A percentile compares a stretch with the other conserved stretches of the same genome.
phyloP scores from a whole-genome alignment of 2,113 vertebrate genomes.

The Tragelaphus scriptus region DNA sequence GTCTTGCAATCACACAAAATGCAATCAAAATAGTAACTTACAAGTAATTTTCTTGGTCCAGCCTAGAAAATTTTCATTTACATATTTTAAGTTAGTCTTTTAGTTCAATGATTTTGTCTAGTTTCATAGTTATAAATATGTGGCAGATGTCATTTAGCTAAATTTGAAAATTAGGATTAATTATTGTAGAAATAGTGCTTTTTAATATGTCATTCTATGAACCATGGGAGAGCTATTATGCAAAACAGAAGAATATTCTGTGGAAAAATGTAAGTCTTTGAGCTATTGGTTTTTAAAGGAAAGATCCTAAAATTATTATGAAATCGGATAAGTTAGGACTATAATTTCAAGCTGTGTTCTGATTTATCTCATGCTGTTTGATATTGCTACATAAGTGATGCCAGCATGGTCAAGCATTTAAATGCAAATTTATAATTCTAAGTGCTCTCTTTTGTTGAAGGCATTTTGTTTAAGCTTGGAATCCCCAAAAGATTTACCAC shows the following conservation, averaged over 20 bases:
- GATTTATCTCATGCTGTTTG: slow-evolving; percentile 71
- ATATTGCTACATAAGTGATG: slow-evolving; percentile 64
- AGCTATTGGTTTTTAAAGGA: slow-evolving; percentile 75
- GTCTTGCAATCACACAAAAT: slow-evolving; percentile 49
- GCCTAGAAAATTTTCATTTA: slow-evolving; percentile 36
- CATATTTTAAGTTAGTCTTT: slow-evolving; percentile 70
- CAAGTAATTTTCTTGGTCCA: slow-evolving; percentile 4
- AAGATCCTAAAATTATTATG: slow-evolving; percentile 75
- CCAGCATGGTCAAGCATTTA: slow-evolving; percentile 49
- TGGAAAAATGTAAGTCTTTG: slow-evolving; percentile 67
- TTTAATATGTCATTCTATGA: slow-evolving; percentile 63
- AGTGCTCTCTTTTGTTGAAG: slow-evolving; percentile 19
- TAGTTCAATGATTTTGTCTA: slow-evolving; percentile 57
- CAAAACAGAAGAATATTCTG: slow-evolving; percentile 53
- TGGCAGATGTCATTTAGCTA: slow-evolving; percentile 46
- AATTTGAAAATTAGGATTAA: slow-evolving; percentile 67
- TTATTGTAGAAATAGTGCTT: slow-evolving; percentile 58
- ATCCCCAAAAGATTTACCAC: slow-evolving; percentile 2
- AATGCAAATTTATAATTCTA: slow-evolving; percentile 58
- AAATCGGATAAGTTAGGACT: slow-evolving; percentile 77
- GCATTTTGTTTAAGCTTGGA: slow-evolving; percentile 46
- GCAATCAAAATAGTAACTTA: slow-evolving; percentile 33
- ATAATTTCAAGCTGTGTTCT: slow-evolving; percentile 77
- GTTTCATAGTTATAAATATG: slow-evolving; percentile 66
- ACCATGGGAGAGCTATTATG: slow-evolving; percentile 59